A percentile compares a stretch with the other conserved stretches of the same genome.
These are phyloP conservation scores for Tricholaema leucomelas DNA, from an alignment of 2,113 vertebrate species.

Conservation along the genomic window DNA sequence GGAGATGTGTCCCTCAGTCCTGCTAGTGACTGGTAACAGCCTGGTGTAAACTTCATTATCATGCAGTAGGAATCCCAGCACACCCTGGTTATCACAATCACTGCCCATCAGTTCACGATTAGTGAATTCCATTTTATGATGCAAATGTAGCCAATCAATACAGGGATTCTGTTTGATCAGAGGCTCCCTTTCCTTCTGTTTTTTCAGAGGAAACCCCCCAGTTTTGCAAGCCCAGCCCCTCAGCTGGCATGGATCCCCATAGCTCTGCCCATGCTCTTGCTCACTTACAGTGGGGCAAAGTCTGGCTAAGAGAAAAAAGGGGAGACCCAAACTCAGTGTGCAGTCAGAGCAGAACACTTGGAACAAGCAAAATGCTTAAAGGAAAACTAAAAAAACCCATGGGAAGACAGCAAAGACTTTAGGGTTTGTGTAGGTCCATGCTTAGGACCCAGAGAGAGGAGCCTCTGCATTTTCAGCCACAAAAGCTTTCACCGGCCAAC, in stretches of 20 bases:
- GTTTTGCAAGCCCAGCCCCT: conserved; percentile 16
- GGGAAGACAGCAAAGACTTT: not conserved
- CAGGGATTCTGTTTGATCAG: conserved; percentile 18
- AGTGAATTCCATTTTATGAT: conserved; percentile 66
- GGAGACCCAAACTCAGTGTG: not conserved
- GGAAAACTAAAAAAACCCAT: not conserved
- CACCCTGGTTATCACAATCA: conserved; percentile 15
- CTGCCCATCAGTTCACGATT: conserved; percentile 16
- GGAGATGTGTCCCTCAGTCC: not conserved
- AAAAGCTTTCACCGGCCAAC: conserved; percentile 58
- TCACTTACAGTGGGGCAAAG: not conserved
- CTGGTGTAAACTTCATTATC: conserved; percentile 3
- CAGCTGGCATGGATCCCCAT: not conserved
- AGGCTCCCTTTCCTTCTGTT: conserved; percentile 13
- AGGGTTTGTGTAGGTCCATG: not conserved
- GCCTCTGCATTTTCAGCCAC: conserved; percentile 38
- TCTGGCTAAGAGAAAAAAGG: not conserved
- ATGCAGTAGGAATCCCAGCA: not conserved
- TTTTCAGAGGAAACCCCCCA: not conserved
- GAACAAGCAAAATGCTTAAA: not conserved
- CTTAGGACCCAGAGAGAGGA: conserved; percentile 25
- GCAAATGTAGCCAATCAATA: conserved; percentile 53
- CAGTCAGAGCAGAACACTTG: not conserved
- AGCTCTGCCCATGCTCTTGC: not conserved
- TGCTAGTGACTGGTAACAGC: not conserved